Base-by-base conservation (phyloP, 2,888 invertebrate genomes). In the Lycia hirtaria region DNA sequence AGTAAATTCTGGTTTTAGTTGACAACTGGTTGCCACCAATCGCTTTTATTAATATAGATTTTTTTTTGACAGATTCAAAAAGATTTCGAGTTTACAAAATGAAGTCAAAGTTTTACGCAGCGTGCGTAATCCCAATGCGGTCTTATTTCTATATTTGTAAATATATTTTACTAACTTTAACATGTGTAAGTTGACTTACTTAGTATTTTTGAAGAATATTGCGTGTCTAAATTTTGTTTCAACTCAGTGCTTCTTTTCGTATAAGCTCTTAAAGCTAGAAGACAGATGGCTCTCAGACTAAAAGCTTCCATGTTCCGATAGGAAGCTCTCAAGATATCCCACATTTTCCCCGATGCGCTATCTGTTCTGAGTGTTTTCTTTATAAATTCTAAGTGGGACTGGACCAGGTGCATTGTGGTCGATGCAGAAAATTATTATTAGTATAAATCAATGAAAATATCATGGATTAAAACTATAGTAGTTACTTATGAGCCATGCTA, bases 301-400 rank as follows among this genome's bases (percentile, higher is more conserved):
- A 40, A 55, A 49, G 55, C 55, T 35, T 41, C 30, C 40, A n/a
- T 49, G 48, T 48, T 35, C 30, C 55, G 30, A 44, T 49, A 37
- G 43, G 37, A 54, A 54, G 43, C 49, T 56, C 49, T 49, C 43
- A 43, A 49, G 55, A 44, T 55, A 55, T 49, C 37, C 41, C 43
- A 49, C 49, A 56, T 56, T 48, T 56, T 56, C 49, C 37, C 7
- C 4, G 35, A 30, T 22, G 12, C 24, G 43, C 32, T 56, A 49
- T 48, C 48, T 44, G 44, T 32, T 49, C 49, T 30, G 22, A 56
- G 30, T 38, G 41, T 48, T 54, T 43, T 49, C 37, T 56, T 56
- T 49, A 37, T 37, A n/a, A n/a, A 37, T 37, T 44, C 35, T 38
- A 26, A 41, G 35, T 26, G 20, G 22, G 26, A 41, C 17, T 17